Percentiles rank a stretch among this genome's conserved stretches.
phyloP scores from a whole-genome alignment of 2,888 invertebrate genomes.

The Philonicus albiceps region DNA sequence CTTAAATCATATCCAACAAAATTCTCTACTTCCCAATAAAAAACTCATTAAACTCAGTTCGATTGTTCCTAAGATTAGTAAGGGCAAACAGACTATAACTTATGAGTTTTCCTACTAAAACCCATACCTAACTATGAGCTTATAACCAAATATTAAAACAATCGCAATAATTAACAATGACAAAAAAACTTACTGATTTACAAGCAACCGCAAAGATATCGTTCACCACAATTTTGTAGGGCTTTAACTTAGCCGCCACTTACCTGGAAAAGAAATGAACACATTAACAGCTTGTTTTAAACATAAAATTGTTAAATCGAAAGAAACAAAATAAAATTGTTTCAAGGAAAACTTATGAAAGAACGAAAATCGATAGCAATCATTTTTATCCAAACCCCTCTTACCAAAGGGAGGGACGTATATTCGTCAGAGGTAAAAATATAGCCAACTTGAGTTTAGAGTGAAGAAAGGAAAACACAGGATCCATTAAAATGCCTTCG shows the following conservation, averaged over 20 bases:
- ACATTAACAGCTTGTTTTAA: background rate
- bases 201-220: background rate
- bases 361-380: background rate
- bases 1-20: no score
- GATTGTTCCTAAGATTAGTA: no score
- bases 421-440: background rate
- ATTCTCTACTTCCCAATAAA: no score
- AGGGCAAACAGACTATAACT: no score
- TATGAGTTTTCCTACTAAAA: no score
- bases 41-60: no score
- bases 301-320: background rate
- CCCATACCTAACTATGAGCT: no score
- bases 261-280: background rate
- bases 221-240: background rate
- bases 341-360: background rate
- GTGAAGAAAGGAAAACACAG: background rate
- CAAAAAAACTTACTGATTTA: slow-evolving; percentile 4
- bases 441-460: background rate
- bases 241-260: background rate
- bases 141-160: background rate
- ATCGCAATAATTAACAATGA: slow-evolving; percentile 19
- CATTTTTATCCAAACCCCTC: background rate
- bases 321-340: background rate
- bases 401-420: no score
- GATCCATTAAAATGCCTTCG: slow-evolving; percentile 25